phyloP scores from a whole-genome alignment of 2,888 invertebrate species.

The Euclidia mi region DNA sequence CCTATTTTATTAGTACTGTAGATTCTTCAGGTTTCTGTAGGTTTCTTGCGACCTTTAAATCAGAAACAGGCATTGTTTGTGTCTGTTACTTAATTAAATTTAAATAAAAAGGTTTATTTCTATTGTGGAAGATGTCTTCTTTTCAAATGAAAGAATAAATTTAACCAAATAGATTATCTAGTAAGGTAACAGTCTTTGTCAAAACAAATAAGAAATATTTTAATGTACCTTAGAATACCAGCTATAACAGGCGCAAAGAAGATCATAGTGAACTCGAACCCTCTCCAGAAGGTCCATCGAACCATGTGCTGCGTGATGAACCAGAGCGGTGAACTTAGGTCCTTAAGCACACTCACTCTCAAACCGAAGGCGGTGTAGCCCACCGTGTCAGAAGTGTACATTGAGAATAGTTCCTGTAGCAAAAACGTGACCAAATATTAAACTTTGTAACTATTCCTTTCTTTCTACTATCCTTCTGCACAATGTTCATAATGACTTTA shows the following conservation, averaged over 20 bases:
- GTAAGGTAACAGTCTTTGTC: too few relatives aligned
- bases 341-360: slow-evolving; percentile 71
- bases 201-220: background rate
- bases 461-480: too few relatives aligned
- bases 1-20: too few relatives aligned
- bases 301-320: slow-evolving; percentile 79
- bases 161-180: too few relatives aligned
- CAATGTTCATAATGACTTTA: too few relatives aligned
- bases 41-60: too few relatives aligned
- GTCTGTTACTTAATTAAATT: too few relatives aligned
- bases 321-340: slow-evolving; percentile 75
- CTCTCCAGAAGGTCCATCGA: slow-evolving; percentile 77
- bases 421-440: background rate
- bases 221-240: slow-evolving; percentile 60
- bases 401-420: slow-evolving; percentile 74
- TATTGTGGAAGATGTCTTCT: too few relatives aligned
- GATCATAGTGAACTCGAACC: slow-evolving; percentile 74
- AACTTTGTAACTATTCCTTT: background rate
- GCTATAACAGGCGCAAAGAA: slow-evolving; percentile 75
- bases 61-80: too few relatives aligned
- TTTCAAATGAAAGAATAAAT: too few relatives aligned
- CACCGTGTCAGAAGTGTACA: slow-evolving; percentile 82
- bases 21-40: too few relatives aligned
- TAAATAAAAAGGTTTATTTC: too few relatives aligned
- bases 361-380: slow-evolving; percentile 78